phyloP scores from a whole-genome alignment of 2,113 vertebrate species.

The Cynocephalus volans region DNA sequence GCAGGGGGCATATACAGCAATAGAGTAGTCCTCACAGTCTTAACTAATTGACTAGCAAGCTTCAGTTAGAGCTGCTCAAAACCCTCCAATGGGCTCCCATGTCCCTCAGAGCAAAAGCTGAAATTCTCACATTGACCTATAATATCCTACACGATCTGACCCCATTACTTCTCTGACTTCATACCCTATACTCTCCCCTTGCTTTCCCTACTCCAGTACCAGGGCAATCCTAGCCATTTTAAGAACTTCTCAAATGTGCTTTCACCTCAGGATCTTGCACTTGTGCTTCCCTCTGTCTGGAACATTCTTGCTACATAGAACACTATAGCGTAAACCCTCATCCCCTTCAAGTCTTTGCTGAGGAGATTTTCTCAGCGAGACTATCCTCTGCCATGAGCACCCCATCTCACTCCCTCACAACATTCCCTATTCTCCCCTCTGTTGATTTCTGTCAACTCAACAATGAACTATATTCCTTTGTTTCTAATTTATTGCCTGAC shows the following conservation, averaged over 20 bases:
- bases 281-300: not conserved
- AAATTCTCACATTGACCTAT: not conserved
- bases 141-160: not conserved
- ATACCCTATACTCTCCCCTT: not conserved
- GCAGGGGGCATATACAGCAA: not conserved
- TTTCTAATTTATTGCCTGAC: not conserved
- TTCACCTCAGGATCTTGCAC: not conserved
- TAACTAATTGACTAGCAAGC: not conserved
- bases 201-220: not conserved
- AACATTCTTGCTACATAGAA: not conserved
- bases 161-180: not conserved
- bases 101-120: not conserved
- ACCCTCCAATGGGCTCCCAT: not conserved
- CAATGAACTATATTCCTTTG: not conserved
- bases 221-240: not conserved
- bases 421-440: not conserved
- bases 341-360: not conserved
- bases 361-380: not conserved
- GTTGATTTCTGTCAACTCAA: not conserved
- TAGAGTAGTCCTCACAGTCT: not conserved
- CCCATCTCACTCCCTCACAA: not conserved
- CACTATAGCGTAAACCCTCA: not conserved
- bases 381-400: not conserved
- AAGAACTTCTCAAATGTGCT: not conserved
- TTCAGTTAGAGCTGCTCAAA: not conserved